A percentile compares a stretch with the other conserved stretches of the same genome.
Evolutionary conservation across 1,140 invertebrate species (phyloP).

Genomic region (Eciton burchellii): DNA sequence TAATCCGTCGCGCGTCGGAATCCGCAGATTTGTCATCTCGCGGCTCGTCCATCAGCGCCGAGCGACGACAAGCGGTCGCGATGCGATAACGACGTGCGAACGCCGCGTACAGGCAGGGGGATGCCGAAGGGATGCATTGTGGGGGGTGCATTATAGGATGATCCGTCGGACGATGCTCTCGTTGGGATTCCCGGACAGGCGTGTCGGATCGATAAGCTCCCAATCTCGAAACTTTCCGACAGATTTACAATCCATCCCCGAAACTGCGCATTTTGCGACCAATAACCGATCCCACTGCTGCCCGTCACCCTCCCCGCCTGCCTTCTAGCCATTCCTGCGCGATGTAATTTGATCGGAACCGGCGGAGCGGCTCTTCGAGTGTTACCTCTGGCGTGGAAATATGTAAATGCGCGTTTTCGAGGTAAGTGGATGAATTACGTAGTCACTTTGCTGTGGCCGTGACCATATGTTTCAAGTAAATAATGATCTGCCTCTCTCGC

Average conservation of each 20-base stretch:
- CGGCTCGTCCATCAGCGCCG: conserved; percentile 68
- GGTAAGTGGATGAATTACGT: conserved; percentile 25
- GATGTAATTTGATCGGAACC: conserved; percentile 36
- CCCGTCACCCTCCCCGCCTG: not conserved
- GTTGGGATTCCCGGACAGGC: conserved; percentile 54
- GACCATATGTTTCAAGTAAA: not conserved
- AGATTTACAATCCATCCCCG: conserved; percentile 55
- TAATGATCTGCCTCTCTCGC: not conserved
- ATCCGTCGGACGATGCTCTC: conserved; percentile 44
- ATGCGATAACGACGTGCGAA: conserved; percentile 57
- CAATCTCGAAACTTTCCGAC: conserved; percentile 65
- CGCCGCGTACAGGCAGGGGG: not conserved
- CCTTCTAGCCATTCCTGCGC: not conserved
- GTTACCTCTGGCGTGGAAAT: conserved; percentile 14
- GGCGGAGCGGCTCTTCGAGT: not conserved
- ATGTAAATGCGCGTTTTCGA: conserved; percentile 26
- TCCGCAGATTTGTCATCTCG: conserved; percentile 73
- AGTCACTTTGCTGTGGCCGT: not conserved
- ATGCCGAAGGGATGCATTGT: not conserved
- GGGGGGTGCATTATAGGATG: conserved; percentile 35
- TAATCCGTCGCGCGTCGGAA: conserved; percentile 71
- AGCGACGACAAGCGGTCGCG: conserved; percentile 58
- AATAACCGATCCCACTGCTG: conserved; percentile 34
- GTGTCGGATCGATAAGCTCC: conserved; percentile 71
- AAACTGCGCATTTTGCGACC: conserved; percentile 46